Conservation (phyloP, 2,888 invertebrate species). For the Flabesymbios commensalis region DNA sequence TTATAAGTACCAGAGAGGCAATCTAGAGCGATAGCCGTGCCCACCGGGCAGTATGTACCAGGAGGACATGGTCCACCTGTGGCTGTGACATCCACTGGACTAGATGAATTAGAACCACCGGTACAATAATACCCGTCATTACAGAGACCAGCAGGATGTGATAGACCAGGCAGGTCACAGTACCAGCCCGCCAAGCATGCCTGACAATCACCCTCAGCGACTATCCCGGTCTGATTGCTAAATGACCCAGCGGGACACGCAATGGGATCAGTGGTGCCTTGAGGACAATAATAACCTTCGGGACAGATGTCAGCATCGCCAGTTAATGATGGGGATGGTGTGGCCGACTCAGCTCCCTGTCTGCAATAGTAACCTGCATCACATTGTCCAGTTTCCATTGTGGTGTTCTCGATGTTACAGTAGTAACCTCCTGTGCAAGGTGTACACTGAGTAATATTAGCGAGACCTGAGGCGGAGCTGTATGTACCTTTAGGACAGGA, state of each 20-base stretch:
- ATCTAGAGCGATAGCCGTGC: conserved; percentile 41
- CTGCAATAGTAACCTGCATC: conserved; percentile 52
- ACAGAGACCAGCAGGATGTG: conserved; percentile 47
- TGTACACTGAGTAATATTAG: conserved; percentile 47
- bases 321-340: conserved; percentile 36
- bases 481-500: conserved; percentile 54
- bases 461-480: conserved; percentile 42
- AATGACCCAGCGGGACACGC: conserved; percentile 54
- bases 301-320: conserved; percentile 53
- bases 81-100: conserved; percentile 38
- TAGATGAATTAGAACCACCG: conserved; percentile 45
- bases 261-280: conserved; percentile 44
- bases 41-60: conserved; percentile 50
- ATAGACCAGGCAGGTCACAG: conserved; percentile 49
- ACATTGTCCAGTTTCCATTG: conserved; percentile 48
- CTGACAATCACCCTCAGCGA: conserved; percentile 41
- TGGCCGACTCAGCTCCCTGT: conserved; percentile 43
- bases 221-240: conserved; percentile 45
- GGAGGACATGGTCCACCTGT: conserved; percentile 54
- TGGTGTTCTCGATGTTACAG: conserved; percentile 47
- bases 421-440: conserved; percentile 53
- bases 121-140: conserved; percentile 51
- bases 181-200: conserved; percentile 50
- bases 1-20: conserved; percentile 53
- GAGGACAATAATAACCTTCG: conserved; percentile 49